Evolutionary conservation across 2,888 invertebrate species (phyloP), one percentile per base, ranked within the genome.

Genomic region (Ophioninae sp.): DNA sequence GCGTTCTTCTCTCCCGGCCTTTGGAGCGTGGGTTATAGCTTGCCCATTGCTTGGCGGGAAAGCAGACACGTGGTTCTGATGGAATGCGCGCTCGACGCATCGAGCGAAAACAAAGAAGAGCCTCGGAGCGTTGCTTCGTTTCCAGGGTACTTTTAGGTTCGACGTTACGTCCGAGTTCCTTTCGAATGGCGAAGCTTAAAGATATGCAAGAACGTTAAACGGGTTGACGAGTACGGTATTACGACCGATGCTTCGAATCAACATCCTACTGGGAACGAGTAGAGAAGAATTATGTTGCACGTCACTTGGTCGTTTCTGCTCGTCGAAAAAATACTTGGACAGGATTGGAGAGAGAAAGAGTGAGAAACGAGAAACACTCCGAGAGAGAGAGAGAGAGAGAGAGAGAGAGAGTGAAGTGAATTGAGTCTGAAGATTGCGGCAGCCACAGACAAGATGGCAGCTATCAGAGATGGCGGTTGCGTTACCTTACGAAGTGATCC

Each of bases 21-120:
- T 83, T 41, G 83, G 62, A 65, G 70, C 74, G 74, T 68, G 81
- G 75, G 76, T 75, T 76, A 80, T 67, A 65, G 79, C 86, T 88
- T 87, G 88, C 87, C 89, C 73, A 80, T 67, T 72, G 79, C 86
- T 88, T 87, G 88, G 88, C 89, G 90, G 90, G 90, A 90, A 89
- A 87, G 85, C 87, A 87, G 86, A 88, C 89, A 90, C 89, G 89
- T 89, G 90, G 87, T 90, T 88, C 88, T 89, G 87, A 88, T 89
- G 87, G 87, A 86, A 85, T 87, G 65, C 72, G 30, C 41, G 41
- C 56, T 10, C 30, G 37, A 70, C 62, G 57, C 70, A 61, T 62
- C 61, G 13, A 20, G 61, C 70, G 39, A 82, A 30, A 76, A 82
- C 82, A 82, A 82, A 82, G 70, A 61, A 79, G 68, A 75, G 39